Evolutionary conservation across 2,797 vertebrate genomes (phyloP), one percentile per base, ranked within the genome.

Genomic region (Myotis pilosus): DNA sequence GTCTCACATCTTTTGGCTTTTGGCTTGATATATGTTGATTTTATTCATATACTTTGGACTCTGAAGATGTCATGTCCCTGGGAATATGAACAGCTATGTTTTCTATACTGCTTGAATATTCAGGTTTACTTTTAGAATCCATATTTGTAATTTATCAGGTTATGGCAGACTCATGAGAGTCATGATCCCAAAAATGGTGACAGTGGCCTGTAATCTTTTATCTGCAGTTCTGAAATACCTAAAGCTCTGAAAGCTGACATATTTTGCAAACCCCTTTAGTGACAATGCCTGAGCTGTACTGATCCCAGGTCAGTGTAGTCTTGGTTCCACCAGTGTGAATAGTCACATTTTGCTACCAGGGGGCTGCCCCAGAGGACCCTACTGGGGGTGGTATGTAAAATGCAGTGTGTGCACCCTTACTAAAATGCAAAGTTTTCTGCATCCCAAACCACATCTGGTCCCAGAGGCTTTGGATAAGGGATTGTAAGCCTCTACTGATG

Each of bases 71-170:
- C 81, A 15, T 23, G 66, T 89, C 22, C 57, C 51, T 88, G 71
- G 30, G 69, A 90, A 44, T 89, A 49, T 75, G 51, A 79, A 3
- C 19, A 47, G 16, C 11, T 30, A 0, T 80, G 36, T 78, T 92
- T 92, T 82, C 78, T 69, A 44, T 83, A 57, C 57, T 60, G 36
- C 47, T 74, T 74, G 53, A 81, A 81, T 87, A 81, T 91, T 92
- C 22, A 30, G 17, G 25, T 80, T 83, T 89, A 72, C 44, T 87
- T 92, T 87, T 76, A 66, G 80, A 89, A 47, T 89, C 76, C 36
- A 0, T 49, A 69, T 16, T 25, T 0, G 2, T 78, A 38, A 64
- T 71, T 93, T 90, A 82, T 69, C 51, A 57, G 25, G 71, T 94
- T 41, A 44, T 41, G 44, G 51, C 41, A 89, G 51, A 71, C 15